Evolutionary conservation across 2,113 vertebrate genomes (phyloP), one percentile per base, ranked within the genome.

Genomic region (Rhynchomys soricoides): DNA sequence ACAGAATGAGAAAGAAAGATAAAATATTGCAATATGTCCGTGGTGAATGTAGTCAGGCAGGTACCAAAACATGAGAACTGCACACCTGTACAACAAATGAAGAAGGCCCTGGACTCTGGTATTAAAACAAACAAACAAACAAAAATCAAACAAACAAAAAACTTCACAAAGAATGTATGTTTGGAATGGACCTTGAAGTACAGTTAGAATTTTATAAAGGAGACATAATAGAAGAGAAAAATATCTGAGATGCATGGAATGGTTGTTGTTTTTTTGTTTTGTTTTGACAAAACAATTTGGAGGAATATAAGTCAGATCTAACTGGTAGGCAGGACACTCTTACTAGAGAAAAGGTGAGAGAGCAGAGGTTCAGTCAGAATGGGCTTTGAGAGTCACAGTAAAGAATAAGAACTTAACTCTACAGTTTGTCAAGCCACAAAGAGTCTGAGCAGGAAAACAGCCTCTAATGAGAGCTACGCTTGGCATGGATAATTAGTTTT

Each of bases 11-110:
- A 55, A 31, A 66, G 17, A 48, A 17, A 71, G 15, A 37, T 31
- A 77, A 93, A 92, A 89, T 34, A n/a, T 40, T 92, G 31, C 96
- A 92, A 62, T n/a, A 91, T 83, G 15, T 21, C 55, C 48, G 77
- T 10, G n/a, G 13, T 57, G 50, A 93, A 93, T 82, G 75, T 21
- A 89, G 77, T 50, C 57, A 89, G 55, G 17, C 40, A 45, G 62
- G 88, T 37, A 40, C 34, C 59, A 86, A 78, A 26, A 70, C 82
- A 34, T 70, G 85, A 10, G 90, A 85, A 89, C 50, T n/a, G 1
- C 37, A 82, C 19, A 68, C 7, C 52, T 48, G 24, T 24, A 16
- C 62, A 5, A 77, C 17, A 11, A 74, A 86, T 74, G 50, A 43
- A 95, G 4, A 70, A 31, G 40, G 21, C 45, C 73, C 5, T 66